These are phyloP conservation scores for Choristoneura rosaceana DNA, from an alignment of 2,888 invertebrate species.

Conservation along the genomic window DNA sequence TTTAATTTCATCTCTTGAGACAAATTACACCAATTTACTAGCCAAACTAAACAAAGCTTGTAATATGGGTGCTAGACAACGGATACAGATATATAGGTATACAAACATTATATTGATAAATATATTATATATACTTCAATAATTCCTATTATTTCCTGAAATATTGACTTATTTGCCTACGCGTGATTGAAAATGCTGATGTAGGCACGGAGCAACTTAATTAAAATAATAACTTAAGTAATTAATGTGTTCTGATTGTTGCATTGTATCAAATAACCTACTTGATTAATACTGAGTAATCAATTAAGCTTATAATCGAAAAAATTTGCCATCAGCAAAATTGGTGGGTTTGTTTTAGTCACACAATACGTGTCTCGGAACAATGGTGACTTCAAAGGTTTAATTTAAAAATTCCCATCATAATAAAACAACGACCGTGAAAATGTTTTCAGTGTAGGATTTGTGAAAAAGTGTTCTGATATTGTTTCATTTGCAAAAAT, in stretches of 20 bases:
- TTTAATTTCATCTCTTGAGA: too few species aligned
- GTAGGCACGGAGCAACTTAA: background rate
- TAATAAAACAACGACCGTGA: constrained; percentile 10
- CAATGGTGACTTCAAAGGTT: constrained; percentile 29
- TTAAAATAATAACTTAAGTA: background rate
- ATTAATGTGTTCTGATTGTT: constrained; percentile 15
- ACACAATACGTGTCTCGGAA: constrained; percentile 29
- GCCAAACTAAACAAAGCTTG: too few species aligned
- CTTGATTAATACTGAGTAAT: constrained; percentile 49
- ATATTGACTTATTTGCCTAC: too few species aligned
- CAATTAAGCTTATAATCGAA: constrained; percentile 54
- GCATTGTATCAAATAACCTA: constrained; percentile 14
- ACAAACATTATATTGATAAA: too few species aligned
- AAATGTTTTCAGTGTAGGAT: constrained; percentile 15
- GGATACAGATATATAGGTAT: too few species aligned
- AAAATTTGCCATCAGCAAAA: constrained; percentile 59
- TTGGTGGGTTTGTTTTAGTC: constrained; percentile 51
- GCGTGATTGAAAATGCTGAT: too few species aligned
- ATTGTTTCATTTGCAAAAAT: background rate
- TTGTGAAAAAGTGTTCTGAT: constrained; percentile 13
- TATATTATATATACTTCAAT: too few species aligned
- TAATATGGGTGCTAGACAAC: too few species aligned
- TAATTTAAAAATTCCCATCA: background rate
- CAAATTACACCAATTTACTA: too few species aligned
- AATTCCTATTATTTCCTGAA: too few species aligned